These are phyloP conservation scores for Odocoileus hemionus DNA, from an alignment of 2,113 vertebrate species.

Conservation along the genomic window DNA sequence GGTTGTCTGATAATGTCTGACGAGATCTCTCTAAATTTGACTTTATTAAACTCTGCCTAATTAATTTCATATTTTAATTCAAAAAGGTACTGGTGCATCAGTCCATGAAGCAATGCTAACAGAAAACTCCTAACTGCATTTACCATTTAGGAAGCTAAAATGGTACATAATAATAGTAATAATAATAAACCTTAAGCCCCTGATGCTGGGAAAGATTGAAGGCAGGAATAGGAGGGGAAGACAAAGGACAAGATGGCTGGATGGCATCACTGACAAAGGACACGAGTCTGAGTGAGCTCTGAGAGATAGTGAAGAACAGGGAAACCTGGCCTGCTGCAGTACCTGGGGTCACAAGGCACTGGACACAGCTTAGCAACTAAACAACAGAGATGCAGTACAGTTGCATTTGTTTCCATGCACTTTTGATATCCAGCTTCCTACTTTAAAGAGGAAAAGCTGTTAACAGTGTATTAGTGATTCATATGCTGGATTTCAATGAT, in stretches of 20 bases:
- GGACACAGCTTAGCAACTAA: neutral
- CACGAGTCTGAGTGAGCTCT: neutral
- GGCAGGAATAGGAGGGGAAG: neutral
- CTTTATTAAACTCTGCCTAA: neutral
- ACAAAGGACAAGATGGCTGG: neutral
- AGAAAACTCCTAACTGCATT: neutral
- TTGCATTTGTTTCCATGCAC: neutral
- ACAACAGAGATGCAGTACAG: neutral
- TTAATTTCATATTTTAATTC: neutral
- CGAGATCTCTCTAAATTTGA: neutral
- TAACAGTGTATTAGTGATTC: neutral
- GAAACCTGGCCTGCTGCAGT: neutral
- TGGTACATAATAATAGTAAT: neutral
- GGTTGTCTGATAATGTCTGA: neutral
- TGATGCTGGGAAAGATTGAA: neutral
- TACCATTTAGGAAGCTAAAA: neutral
- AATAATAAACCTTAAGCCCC: neutral
- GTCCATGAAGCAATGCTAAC: neutral
- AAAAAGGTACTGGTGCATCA: neutral
- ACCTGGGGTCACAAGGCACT: neutral
- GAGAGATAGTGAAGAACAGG: neutral
- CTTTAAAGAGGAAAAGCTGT: neutral
- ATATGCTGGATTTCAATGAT: neutral
- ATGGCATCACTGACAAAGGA: neutral
- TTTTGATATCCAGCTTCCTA: neutral